phyloP scores from a whole-genome alignment of 2,797 vertebrate genomes.

The Euphonia xanthogaster region DNA sequence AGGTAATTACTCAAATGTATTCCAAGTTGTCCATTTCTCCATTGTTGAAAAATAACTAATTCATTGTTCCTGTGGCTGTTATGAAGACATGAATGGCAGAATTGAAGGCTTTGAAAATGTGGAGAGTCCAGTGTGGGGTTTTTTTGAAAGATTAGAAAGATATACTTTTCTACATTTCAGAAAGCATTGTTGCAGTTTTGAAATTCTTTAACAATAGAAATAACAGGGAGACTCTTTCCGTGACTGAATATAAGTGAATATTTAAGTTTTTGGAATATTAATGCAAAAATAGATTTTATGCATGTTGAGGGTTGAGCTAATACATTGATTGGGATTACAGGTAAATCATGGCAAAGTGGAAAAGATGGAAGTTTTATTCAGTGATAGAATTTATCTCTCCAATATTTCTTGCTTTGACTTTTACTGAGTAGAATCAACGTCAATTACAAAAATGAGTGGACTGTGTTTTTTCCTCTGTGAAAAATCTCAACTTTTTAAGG shows the following conservation, averaged over 20 bases:
- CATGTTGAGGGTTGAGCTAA: not conserved
- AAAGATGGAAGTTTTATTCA: not conserved
- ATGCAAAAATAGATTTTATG: not conserved
- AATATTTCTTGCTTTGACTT: not conserved
- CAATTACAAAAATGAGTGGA: not conserved
- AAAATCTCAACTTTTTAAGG: not conserved
- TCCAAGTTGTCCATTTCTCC: not conserved
- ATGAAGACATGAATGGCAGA: not conserved
- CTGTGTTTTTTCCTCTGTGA: not conserved
- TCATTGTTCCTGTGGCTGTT: not conserved
- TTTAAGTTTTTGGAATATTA: not conserved
- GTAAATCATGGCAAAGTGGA: not conserved
- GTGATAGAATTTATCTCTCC: not conserved
- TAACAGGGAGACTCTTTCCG: not conserved
- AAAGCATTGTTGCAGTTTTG: not conserved
- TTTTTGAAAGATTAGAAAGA: not conserved
- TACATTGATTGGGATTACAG: not conserved
- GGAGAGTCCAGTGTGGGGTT: no score
- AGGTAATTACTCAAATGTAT: not conserved
- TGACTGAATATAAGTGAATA: not conserved
- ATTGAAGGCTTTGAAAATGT: not conserved
- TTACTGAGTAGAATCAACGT: not conserved
- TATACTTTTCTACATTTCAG: not conserved
- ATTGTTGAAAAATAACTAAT: not conserved
- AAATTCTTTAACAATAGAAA: not conserved